Evolutionary conservation across 2,113 vertebrate genomes (phyloP), one percentile per base, ranked within the genome.

Genomic region (Stictonetta naevosa): DNA sequence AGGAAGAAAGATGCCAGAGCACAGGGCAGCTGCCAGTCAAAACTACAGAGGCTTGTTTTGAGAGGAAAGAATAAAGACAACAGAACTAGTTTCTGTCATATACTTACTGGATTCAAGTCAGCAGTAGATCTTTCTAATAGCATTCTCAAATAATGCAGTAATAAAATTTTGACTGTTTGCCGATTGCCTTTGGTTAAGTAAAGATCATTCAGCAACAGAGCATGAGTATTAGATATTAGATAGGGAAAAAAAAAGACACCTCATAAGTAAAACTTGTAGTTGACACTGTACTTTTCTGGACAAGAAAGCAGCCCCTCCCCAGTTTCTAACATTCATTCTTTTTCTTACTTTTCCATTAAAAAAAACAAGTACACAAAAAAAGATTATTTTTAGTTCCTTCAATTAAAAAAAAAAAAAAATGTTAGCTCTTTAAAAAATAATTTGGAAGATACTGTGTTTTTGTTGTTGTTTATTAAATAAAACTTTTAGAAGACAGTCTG

Each of bases 11-110:
- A 82, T 22, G 58, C 66, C 78, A 40, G 52, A 93, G 62, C 48
- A 53, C 94, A 88, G 73, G 40, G 86, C 77, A 92, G 86, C 29
- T 87, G 73, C 66, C 86, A 92, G 58, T 56, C 53, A 78, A 64
- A 69, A 76, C 48, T 73, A 86, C 53, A 75, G 67, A 75, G 34
- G 20, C 33, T 74, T 90, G 52, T 50, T 90, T 34, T 75, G 73
- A 93, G 77, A 59, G 29, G 59, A 78, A 94, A 76, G 29, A 72
- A 92, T 22, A 48, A 55, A 73, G 62, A 76, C 13, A 94, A 66
- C 18, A 82, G 34, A 87, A 76, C 40, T 84, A 48, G 40, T 55
- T 73, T 82, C 89, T 90, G 74, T 64, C 78, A 74, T 5, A 36
- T 42, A 21, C 62, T 79, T 50, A 64, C 52, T 67, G 46, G 18